phyloP scores from a whole-genome alignment of 2,797 vertebrate species.

The Natrix natrix region DNA sequence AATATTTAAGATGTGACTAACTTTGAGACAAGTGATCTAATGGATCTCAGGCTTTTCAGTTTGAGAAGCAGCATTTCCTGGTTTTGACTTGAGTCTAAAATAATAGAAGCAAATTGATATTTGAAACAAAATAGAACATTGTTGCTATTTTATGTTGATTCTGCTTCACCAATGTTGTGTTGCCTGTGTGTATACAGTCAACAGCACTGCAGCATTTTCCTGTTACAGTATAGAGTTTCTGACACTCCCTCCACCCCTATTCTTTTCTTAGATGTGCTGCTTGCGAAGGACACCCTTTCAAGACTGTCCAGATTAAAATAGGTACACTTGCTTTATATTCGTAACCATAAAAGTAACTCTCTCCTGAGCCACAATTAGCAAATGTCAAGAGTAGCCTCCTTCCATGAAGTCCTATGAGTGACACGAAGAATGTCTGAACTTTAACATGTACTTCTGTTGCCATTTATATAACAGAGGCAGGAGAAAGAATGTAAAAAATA shows the following conservation, averaged over 20 bases:
- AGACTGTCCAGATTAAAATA: constrained; percentile 20
- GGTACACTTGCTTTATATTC: background rate
- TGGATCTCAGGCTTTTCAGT: background rate
- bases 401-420: background rate
- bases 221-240: background rate
- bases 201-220: background rate
- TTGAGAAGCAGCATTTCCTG: background rate
- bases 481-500: background rate
- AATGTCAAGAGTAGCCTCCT: background rate
- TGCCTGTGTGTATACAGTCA: background rate
- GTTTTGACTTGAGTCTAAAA: background rate
- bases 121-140: background rate
- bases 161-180: background rate
- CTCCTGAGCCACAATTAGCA: background rate
- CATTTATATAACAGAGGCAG: background rate
- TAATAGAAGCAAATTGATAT: background rate
- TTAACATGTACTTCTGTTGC: background rate
- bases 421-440: constrained; percentile 5
- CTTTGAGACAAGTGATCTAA: background rate
- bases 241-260: background rate
- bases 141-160: background rate
- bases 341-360: background rate
- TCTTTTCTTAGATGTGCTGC: background rate
- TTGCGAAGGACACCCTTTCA: background rate
- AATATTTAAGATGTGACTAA: background rate